phyloP scores from a whole-genome alignment of 2,113 vertebrate species.

The Thunnus maccoyii region DNA sequence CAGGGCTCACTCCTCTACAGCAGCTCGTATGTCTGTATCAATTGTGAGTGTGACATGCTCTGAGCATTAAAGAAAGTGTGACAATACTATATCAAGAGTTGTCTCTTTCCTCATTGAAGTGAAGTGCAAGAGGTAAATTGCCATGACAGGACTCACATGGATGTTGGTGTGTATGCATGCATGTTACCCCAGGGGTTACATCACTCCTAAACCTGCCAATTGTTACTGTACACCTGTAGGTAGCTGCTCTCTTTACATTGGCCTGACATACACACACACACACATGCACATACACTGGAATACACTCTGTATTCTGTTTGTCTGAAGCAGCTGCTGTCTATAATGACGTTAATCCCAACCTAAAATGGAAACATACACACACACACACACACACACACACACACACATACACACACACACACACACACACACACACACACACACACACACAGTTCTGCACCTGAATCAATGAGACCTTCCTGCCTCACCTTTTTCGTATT shows the following conservation, averaged over 20 bases:
- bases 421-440: not conserved
- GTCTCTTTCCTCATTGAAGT: too few relatives aligned
- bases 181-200: not conserved
- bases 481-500: constrained; percentile 38
- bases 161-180: not conserved
- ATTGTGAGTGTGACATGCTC: too few relatives aligned
- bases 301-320: constrained; percentile 43
- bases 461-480: constrained; percentile 49
- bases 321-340: constrained; percentile 67
- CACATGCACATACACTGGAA: constrained; percentile 4
- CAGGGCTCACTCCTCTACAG: too few relatives aligned
- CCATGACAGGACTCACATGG: not conserved
- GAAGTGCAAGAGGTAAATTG: too few relatives aligned
- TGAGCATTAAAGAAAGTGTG: too few relatives aligned
- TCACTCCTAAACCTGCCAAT: constrained; percentile 24
- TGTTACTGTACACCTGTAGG: constrained; percentile 48
- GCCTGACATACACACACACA: constrained; percentile 18
- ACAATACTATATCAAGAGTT: too few relatives aligned
- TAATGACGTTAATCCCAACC: constrained; percentile 55
- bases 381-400: not conserved
- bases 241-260: constrained; percentile 42
- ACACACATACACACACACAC: not conserved
- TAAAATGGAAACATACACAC: constrained; percentile 47
- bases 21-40: too few relatives aligned
- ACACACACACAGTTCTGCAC: not conserved